phyloP scores from a whole-genome alignment of 2,888 invertebrate genomes.

The Platynereis dumerilii region DNA sequence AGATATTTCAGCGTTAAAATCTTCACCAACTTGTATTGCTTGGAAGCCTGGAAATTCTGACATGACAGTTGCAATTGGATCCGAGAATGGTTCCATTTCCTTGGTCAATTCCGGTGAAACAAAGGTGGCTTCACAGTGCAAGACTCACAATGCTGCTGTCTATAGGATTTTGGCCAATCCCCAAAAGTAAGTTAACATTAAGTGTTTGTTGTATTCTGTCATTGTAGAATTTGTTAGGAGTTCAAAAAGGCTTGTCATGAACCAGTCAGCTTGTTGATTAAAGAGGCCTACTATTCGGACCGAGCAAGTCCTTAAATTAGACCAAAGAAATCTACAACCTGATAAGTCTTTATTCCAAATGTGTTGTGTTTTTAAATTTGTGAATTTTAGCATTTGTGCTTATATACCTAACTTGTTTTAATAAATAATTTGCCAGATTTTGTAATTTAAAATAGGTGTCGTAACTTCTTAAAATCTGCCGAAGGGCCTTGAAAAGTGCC shows the following conservation, averaged over 20 bases:
- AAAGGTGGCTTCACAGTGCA: slow-evolving; percentile 35
- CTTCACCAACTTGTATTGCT: slow-evolving; percentile 49
- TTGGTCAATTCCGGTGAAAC: slow-evolving; percentile 67
- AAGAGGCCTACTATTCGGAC: too few relatives aligned
- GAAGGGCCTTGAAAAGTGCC: not conserved
- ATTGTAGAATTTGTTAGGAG: too few relatives aligned
- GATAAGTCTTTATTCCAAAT: too few relatives aligned
- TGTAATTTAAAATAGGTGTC: not conserved
- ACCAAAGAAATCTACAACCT: too few relatives aligned
- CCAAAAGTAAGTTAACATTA: slow-evolving; percentile 43
- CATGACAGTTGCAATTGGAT: slow-evolving; percentile 62
- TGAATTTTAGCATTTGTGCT: too few relatives aligned
- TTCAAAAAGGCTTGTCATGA: too few relatives aligned
- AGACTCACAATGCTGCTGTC: slow-evolving; percentile 48
- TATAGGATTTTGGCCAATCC: slow-evolving; percentile 49
- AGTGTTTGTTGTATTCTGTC: too few relatives aligned
- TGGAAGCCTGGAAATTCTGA: slow-evolving; percentile 51
- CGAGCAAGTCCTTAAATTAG: too few relatives aligned
- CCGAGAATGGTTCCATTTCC: slow-evolving; percentile 67
- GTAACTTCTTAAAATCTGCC: not conserved
- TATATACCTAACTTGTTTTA: not conserved
- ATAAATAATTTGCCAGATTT: not conserved
- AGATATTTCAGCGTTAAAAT: slow-evolving; percentile 64
- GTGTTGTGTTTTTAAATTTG: too few relatives aligned
- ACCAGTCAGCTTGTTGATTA: too few relatives aligned